Percentiles rank a stretch among this genome's conserved stretches.
Conservation (phyloP, 2,797 vertebrate genomes). For the Microctenopoma lineatum region DNA sequence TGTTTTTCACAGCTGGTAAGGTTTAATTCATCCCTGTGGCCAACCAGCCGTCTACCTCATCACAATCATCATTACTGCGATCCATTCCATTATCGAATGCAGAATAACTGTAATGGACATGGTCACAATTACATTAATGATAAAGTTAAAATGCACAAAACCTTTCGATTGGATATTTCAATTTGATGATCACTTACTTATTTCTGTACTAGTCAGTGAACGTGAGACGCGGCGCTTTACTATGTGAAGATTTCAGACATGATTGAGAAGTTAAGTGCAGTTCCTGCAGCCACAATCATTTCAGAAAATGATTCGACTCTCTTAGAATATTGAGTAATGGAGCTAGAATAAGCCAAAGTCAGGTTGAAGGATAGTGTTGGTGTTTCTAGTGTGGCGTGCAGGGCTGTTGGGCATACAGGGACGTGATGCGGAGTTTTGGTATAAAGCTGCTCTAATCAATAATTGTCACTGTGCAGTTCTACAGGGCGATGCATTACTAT, state of each 20-base stretch:
- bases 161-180: background rate
- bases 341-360: background rate
- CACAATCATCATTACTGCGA: background rate
- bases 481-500: background rate
- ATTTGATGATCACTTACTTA: conserved; percentile 2
- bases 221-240: background rate
- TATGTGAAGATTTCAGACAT: conserved; percentile 20
- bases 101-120: background rate
- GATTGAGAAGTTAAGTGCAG: conserved; percentile 54
- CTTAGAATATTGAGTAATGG: background rate
- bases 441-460: background rate
- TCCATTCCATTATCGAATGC: background rate
- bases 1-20: conserved; percentile 53
- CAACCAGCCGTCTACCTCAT: conserved; percentile 15
- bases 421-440: background rate
- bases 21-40: conserved; percentile 15
- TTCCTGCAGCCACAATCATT: conserved; percentile 55
- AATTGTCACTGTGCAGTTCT: background rate
- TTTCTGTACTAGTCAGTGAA: background rate
- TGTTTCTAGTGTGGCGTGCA: background rate
- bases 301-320: background rate
- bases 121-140: background rate
- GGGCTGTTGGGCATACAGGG: background rate
- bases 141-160: background rate
- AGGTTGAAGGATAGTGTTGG: background rate